A percentile compares a stretch with the other conserved stretches of the same genome.
Conservation (phyloP, 64 coral and sea anemone species). For the Dendrophyllia cribrosa region DNA sequence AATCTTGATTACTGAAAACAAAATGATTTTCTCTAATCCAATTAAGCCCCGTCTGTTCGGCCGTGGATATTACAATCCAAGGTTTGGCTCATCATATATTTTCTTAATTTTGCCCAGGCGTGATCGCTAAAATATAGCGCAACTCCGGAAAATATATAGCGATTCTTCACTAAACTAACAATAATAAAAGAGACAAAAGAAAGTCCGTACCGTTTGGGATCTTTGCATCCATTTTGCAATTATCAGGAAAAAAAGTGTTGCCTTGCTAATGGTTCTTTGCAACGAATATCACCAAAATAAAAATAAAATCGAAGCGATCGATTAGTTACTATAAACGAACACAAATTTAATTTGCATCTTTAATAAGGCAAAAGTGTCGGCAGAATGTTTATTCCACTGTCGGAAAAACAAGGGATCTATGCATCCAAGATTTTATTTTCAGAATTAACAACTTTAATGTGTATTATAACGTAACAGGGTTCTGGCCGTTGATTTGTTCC, state of each 20-base stretch:
- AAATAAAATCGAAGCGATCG: background rate
- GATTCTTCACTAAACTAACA: no score
- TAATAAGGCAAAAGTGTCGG: background rate
- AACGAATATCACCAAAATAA: background rate
- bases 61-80: no score
- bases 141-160: no score
- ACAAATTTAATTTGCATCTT: background rate
- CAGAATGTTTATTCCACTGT: background rate
- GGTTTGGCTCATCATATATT: no score
- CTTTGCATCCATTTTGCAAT: conserved; percentile 13
- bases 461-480: background rate
- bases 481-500: background rate
- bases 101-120: no score
- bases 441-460: background rate
- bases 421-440: background rate
- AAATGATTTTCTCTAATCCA: no score
- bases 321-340: background rate
- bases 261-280: no score
- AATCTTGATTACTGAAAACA: no score
- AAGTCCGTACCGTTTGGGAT: background rate
- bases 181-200: background rate
- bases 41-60: no score
- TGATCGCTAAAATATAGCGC: no score
- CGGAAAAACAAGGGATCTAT: background rate
- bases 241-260: background rate